phyloP scores from a whole-genome alignment of 2,113 vertebrate species.

The Phylloscopus trochiloides region DNA sequence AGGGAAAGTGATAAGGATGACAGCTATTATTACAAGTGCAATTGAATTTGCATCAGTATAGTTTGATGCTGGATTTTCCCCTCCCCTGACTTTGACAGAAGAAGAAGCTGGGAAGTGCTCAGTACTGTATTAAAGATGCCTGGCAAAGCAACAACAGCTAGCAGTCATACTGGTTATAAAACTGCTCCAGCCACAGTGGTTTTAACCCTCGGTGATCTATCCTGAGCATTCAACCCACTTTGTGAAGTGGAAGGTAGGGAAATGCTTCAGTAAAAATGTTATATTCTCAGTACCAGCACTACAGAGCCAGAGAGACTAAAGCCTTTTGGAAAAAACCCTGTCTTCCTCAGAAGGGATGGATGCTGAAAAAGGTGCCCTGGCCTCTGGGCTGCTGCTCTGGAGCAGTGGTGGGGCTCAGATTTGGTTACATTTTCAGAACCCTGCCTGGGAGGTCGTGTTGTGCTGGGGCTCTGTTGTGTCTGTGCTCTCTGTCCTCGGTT shows the following conservation, averaged over 20 bases:
- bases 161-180: not conserved
- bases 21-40: not conserved
- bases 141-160: not conserved
- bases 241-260: not conserved
- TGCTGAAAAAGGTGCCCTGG: not conserved
- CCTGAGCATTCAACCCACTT: not conserved
- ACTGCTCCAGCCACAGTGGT: not conserved
- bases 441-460: rapidly evolving
- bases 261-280: not conserved
- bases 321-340: not conserved
- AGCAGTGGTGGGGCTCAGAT: rapidly evolving
- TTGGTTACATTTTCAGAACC: not conserved
- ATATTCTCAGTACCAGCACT: not conserved
- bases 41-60: not conserved
- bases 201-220: not conserved
- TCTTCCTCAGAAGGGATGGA: not conserved
- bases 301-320: not conserved
- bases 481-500: not conserved
- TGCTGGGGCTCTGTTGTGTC: not conserved
- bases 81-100: not conserved
- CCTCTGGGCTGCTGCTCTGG: not conserved
- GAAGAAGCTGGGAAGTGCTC: not conserved
- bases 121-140: not conserved
- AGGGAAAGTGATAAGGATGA: not conserved
- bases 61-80: not conserved